A percentile compares a stretch with the other conserved stretches of the same genome.
Evolutionary conservation across 2,113 vertebrate species (phyloP).

Genomic region (Cranoglanis bouderius): DNA sequence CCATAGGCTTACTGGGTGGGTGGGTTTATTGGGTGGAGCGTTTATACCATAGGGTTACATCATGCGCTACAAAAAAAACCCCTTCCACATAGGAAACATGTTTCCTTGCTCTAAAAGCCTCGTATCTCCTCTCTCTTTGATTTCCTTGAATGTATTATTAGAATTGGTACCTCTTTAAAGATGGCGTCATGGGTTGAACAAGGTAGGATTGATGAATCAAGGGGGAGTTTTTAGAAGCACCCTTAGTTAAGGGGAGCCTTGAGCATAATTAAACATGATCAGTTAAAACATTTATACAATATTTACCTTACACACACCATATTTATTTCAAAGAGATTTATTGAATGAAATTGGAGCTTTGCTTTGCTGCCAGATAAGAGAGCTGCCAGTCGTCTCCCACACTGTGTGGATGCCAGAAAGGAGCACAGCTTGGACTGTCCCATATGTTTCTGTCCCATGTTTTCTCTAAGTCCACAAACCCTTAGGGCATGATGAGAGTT

Average conservation of each 20-base stretch:
- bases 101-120: neutral
- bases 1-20: neutral
- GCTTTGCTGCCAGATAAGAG: constrained; percentile 36
- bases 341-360: constrained; percentile 29
- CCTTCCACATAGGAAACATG: neutral
- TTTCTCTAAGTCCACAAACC: constrained; percentile 51
- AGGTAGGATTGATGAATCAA: neutral
- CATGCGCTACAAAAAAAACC: neutral
- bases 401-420: constrained; percentile 50
- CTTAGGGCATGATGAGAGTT: constrained; percentile 12
- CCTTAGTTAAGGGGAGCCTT: neutral
- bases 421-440: constrained; percentile 54
- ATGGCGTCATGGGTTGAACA: neutral
- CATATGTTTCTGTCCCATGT: constrained; percentile 60
- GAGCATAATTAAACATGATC: neutral
- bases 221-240: neutral
- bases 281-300: neutral
- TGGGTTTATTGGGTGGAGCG: neutral
- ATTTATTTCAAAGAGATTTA: constrained; percentile 21
- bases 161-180: neutral
- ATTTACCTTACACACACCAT: no score
- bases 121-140: neutral
- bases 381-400: constrained; percentile 44
- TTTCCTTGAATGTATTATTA: neutral
- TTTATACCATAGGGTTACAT: neutral